Percentiles rank a stretch among this genome's conserved stretches.
Evolutionary conservation across 2,888 invertebrate genomes (phyloP).

Genomic region (Tenthredo notha): DNA sequence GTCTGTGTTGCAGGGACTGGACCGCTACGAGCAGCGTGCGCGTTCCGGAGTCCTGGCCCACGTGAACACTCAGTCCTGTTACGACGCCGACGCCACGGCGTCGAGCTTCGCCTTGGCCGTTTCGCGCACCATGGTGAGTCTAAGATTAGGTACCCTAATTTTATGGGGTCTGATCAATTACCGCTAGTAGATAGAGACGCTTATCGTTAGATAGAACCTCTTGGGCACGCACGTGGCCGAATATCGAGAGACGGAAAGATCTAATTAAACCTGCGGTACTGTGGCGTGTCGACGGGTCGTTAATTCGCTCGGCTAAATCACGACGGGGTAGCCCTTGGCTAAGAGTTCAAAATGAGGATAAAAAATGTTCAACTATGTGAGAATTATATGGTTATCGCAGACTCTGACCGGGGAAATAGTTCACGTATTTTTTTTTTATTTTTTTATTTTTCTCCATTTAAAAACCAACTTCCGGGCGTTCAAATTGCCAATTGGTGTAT

Average conservation of each 20-base stretch:
- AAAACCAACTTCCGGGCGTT: slow-evolving; percentile 5
- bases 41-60: slow-evolving; percentile 78
- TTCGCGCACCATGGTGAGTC: slow-evolving; percentile 76
- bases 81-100: slow-evolving; percentile 72
- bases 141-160: slow-evolving; percentile 45
- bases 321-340: slow-evolving; percentile 15
- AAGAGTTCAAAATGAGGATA: neutral
- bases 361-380: neutral
- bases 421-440: neutral
- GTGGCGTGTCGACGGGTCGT: slow-evolving; percentile 49
- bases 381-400: neutral
- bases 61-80: slow-evolving; percentile 73
- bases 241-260: slow-evolving; percentile 20
- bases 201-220: neutral
- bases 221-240: neutral
- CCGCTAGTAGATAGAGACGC: neutral
- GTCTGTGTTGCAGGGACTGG: slow-evolving; percentile 76
- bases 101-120: slow-evolving; percentile 72
- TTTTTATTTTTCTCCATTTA: neutral
- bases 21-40: slow-evolving; percentile 77
- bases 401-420: neutral
- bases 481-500: neutral
- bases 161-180: neutral
- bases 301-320: slow-evolving; percentile 37
- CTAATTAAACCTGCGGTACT: slow-evolving; percentile 23